phyloP scores from a whole-genome alignment of 2,888 invertebrate species.

The Mayetiola destructor region DNA sequence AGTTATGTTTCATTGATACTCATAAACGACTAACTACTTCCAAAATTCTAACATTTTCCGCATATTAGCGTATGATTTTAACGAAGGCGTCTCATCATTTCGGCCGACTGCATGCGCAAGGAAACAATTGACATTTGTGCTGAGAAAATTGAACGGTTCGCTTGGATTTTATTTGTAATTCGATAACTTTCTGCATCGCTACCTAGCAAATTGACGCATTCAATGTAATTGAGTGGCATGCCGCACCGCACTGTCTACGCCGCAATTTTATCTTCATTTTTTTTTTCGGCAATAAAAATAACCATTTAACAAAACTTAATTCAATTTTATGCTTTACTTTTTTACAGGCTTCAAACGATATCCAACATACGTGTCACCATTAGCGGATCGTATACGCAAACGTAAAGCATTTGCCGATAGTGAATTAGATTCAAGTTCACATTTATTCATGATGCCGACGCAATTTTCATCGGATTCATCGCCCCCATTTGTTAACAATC shows the following conservation, averaged over 20 bases:
- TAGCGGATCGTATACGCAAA: constrained; percentile 36
- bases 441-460: constrained; percentile 23
- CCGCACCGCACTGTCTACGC: no score
- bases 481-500: constrained; percentile 7
- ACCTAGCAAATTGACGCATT: not conserved
- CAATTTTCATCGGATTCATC: constrained; percentile 19
- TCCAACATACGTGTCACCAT: constrained; percentile 29
- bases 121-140: not conserved
- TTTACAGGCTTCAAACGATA: constrained; percentile 23
- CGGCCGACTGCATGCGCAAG: no score
- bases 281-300: no score
- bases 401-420: constrained; percentile 37
- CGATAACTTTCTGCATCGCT: not conserved
- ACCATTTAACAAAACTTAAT: constrained; percentile 20
- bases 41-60: not conserved
- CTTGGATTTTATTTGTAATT: constrained; percentile 11
- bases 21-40: not conserved
- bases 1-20: not conserved
- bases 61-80: not conserved
- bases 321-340: constrained; percentile 16
- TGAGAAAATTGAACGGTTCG: not conserved
- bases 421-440: constrained; percentile 33
- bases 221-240: not conserved
- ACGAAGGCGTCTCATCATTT: not conserved
- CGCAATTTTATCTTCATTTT: no score